A percentile compares a stretch with the other conserved stretches of the same genome.
Evolutionary conservation across 2,113 vertebrate genomes (phyloP).

Genomic region (human (Homo sapiens)): DNA sequence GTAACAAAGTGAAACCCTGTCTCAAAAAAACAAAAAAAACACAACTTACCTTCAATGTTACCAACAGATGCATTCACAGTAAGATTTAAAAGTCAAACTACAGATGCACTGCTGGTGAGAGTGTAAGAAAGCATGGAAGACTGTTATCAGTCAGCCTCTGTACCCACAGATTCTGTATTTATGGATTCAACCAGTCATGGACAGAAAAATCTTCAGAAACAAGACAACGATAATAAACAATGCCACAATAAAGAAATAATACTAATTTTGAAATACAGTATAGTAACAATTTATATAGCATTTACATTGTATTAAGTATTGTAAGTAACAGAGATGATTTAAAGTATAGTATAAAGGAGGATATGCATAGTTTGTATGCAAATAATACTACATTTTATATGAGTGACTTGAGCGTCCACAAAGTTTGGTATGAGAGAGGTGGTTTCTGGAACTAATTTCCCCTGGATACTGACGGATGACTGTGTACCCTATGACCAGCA

Average conservation of each 20-base stretch:
- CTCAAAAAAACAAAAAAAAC: too few relatives aligned
- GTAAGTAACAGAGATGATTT: neutral
- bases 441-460: neutral
- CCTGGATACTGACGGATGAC: neutral
- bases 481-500: neutral
- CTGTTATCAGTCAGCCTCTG: neutral
- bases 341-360: neutral
- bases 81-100: slow-evolving; percentile 16
- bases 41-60: neutral
- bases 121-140: neutral
- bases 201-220: neutral
- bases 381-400: neutral
- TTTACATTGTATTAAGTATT: neutral
- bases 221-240: neutral
- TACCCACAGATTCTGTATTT: neutral
- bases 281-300: neutral
- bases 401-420: neutral
- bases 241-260: neutral
- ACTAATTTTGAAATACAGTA: neutral
- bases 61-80: neutral
- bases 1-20: too few relatives aligned
- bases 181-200: neutral
- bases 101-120: neutral
- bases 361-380: neutral
- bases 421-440: neutral